phyloP scores from a whole-genome alignment of 2,888 invertebrate genomes.

The Eucriotettix oculatus region DNA sequence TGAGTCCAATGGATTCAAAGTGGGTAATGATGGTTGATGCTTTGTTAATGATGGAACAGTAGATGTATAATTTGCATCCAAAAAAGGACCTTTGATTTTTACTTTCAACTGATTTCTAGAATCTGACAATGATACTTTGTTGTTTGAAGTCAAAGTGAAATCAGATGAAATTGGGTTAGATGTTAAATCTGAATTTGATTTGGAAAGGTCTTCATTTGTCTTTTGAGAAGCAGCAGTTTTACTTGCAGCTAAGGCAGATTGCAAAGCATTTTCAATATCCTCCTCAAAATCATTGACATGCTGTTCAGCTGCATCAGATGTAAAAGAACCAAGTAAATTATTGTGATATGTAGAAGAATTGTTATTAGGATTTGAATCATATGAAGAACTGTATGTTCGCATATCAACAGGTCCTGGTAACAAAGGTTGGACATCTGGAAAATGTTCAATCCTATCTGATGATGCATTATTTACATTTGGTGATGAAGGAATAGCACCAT shows the following conservation, averaged over 20 bases:
- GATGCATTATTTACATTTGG: slow-evolving; percentile 11
- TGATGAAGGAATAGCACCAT: slow-evolving; percentile 16
- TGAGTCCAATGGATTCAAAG: slow-evolving; percentile 25
- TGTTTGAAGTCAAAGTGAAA: slow-evolving; percentile 19
- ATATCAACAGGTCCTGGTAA: slow-evolving; percentile 79
- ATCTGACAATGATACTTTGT: slow-evolving; percentile 60
- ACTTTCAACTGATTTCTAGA: slow-evolving; percentile 69
- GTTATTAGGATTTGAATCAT: slow-evolving; percentile 36
- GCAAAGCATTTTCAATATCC: slow-evolving; percentile 60
- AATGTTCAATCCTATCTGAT: slow-evolving; percentile 7
- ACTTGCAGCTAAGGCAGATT: slow-evolving; percentile 44
- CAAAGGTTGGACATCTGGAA: slow-evolving; percentile 24
- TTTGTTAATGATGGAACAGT: slow-evolving; percentile 34
- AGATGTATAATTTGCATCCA: slow-evolving; percentile 54
- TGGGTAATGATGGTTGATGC: slow-evolving; percentile 30
- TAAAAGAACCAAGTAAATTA: slow-evolving; percentile 31
- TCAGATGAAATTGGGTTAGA: slow-evolving; percentile 29
- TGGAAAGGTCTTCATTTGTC: slow-evolving; percentile 8
- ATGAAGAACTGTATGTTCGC: slow-evolving; percentile 59
- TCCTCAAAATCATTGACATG: slow-evolving; percentile 26
- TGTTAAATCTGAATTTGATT: slow-evolving; percentile 20
- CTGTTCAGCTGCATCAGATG: slow-evolving; percentile 7
- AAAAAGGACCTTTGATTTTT: slow-evolving; percentile 77
- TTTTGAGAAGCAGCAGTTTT: slow-evolving; percentile 20
- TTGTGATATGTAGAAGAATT: slow-evolving; percentile 38